Evolutionary conservation across 2,113 vertebrate species (phyloP).

Genomic region (Trochalopteron elliotii): DNA sequence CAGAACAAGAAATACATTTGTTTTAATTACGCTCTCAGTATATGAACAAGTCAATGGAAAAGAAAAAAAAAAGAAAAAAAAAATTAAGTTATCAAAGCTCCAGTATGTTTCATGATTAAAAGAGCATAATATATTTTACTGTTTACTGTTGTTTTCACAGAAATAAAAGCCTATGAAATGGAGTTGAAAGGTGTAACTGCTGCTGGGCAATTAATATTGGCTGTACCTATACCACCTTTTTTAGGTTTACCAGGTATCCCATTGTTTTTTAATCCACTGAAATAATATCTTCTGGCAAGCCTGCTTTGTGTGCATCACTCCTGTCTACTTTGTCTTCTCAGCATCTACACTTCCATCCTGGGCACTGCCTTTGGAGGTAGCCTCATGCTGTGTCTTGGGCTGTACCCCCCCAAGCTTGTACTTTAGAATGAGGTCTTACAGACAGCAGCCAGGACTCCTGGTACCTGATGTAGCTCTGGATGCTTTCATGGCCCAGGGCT

Average conservation of each 20-base stretch:
- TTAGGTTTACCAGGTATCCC: background rate
- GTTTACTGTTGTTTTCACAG: background rate
- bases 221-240: background rate
- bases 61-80: background rate
- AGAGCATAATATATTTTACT: background rate
- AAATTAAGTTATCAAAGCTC: background rate
- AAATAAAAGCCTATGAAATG: background rate
- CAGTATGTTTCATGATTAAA: background rate
- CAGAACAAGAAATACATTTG: background rate
- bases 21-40: background rate
- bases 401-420: fast-evolving
- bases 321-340: background rate
- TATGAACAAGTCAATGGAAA: background rate
- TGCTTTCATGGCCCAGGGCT: background rate
- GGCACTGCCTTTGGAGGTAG: background rate
- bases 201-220: background rate
- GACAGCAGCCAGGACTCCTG: background rate
- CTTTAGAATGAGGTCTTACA: background rate
- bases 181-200: background rate
- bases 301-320: background rate
- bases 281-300: background rate
- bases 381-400: background rate
- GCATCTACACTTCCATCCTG: background rate
- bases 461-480: background rate
- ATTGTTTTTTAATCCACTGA: background rate